A percentile compares a stretch with the other conserved stretches of the same genome.
Conservation (phyloP, 2,888 invertebrate genomes). For the Caenorhabditis drosophilae region DNA sequence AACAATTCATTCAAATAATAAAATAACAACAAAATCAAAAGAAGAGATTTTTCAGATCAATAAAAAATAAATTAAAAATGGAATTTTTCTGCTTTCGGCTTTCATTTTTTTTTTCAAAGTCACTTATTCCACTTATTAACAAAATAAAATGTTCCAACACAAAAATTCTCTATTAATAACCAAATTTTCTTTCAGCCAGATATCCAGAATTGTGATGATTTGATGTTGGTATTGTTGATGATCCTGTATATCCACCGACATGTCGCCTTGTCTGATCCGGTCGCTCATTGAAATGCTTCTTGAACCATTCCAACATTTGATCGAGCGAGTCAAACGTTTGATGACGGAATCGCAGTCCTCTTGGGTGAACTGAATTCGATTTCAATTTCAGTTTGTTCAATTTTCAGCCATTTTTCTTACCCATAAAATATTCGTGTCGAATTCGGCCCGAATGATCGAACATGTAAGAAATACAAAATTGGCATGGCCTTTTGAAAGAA, state of each 20-base stretch:
- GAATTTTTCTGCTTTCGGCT: too few relatives aligned
- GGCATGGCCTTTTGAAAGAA: conserved; percentile 75
- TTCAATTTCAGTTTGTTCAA: neutral
- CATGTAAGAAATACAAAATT: conserved; percentile 90
- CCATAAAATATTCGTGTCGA: conserved; percentile 88
- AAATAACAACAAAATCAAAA: too few relatives aligned
- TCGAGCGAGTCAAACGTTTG: conserved; percentile 85
- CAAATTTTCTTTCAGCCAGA: too few relatives aligned
- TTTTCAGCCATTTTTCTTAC: conserved; percentile 58
- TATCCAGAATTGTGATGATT: too few relatives aligned
- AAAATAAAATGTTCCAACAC: too few relatives aligned
- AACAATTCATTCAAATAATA: too few relatives aligned
- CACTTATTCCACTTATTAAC: too few relatives aligned
- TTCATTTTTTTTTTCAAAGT: too few relatives aligned
- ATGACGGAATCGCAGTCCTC: conserved; percentile 85
- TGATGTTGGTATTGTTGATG: neutral
- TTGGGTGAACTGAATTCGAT: conserved; percentile 77
- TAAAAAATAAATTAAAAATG: too few relatives aligned
- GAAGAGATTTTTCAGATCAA: too few relatives aligned
- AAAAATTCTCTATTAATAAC: too few relatives aligned
- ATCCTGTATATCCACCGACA: neutral
- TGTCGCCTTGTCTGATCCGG: conserved; percentile 9
- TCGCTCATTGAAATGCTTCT: conserved; percentile 93
- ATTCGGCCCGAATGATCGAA: conserved; percentile 78
- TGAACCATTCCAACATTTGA: conserved; percentile 90